Conservation (phyloP, 53 echinoderm and acorn worm species). For the Temnopleurus reevesii region DNA sequence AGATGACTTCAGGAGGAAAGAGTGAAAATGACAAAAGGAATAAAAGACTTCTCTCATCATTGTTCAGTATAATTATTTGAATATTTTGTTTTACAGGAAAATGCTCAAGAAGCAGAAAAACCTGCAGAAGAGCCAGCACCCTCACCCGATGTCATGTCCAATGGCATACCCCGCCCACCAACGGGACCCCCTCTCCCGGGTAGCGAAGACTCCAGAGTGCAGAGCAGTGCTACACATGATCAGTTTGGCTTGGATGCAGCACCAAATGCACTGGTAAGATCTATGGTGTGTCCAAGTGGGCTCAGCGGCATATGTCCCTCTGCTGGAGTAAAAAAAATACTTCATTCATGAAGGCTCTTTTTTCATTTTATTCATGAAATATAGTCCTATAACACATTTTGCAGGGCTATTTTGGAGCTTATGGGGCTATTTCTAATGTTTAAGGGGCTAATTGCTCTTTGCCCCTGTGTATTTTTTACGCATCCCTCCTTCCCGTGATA, state of each 20-base stretch:
- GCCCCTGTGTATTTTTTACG: too few species aligned
- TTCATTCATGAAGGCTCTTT: conserved; percentile 7
- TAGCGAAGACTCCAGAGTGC: background rate
- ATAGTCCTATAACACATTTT: too few species aligned
- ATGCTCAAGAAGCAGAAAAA: background rate
- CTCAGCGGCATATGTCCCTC: too few species aligned
- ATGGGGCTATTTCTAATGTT: too few species aligned
- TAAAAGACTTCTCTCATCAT: background rate
- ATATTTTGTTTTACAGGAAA: background rate
- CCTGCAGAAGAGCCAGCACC: background rate
- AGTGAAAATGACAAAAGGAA: too few species aligned
- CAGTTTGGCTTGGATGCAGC: conserved; percentile 29
- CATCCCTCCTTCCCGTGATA: too few species aligned
- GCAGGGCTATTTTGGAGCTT: too few species aligned
- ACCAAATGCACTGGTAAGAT: conserved; percentile 74
- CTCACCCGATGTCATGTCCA: background rate
- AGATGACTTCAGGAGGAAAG: too few species aligned
- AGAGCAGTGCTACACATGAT: background rate
- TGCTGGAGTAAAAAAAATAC: background rate
- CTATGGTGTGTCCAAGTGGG: too few species aligned
- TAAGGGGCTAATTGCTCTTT: too few species aligned
- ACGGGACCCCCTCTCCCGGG: conserved; percentile 27
- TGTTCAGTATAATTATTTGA: background rate
- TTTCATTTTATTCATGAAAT: too few species aligned
- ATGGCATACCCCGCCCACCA: conserved; percentile 4